Conservation (phyloP, 2,888 invertebrate species). For the Scaptomyza flava region DNA sequence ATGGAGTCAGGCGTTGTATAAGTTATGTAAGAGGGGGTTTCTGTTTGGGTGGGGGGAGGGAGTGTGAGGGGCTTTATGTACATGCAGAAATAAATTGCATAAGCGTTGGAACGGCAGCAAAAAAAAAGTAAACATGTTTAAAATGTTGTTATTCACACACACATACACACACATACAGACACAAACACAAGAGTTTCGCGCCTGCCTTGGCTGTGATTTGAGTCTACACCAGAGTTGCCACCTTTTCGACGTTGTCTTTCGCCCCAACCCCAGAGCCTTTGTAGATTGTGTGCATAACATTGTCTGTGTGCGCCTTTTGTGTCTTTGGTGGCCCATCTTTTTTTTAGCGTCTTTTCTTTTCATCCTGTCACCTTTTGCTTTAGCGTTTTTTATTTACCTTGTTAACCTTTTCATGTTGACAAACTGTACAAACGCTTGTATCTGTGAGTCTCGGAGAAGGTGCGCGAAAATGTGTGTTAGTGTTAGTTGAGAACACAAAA, state of each 20-base stretch:
- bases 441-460: constrained; percentile 3
- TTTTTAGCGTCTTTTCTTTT: constrained; percentile 44
- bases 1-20: constrained; percentile 7
- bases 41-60: not conserved
- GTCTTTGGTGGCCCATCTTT: constrained; percentile 54
- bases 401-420: constrained; percentile 76
- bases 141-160: constrained; percentile 77
- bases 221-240: constrained; percentile 14
- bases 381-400: constrained; percentile 70
- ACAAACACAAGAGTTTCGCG: constrained; percentile 18
- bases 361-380: constrained; percentile 52
- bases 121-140: constrained; percentile 76
- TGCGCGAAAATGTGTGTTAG: constrained; percentile 10
- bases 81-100: constrained; percentile 74
- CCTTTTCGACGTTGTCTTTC: constrained; percentile 5
- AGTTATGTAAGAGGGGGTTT: constrained; percentile 2
- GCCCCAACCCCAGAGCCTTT: constrained; percentile 15
- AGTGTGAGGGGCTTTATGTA: constrained; percentile 7
- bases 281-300: constrained; percentile 50
- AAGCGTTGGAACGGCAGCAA: constrained; percentile 58
- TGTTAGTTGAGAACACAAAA: constrained; percentile 30
- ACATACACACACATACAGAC: constrained; percentile 29
- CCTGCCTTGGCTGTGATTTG: constrained; percentile 38
- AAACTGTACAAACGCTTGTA: constrained; percentile 51
- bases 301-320: constrained; percentile 35